Evolutionary conservation across 2,888 invertebrate genomes (phyloP).

Genomic region (Lucinisca nassula): DNA sequence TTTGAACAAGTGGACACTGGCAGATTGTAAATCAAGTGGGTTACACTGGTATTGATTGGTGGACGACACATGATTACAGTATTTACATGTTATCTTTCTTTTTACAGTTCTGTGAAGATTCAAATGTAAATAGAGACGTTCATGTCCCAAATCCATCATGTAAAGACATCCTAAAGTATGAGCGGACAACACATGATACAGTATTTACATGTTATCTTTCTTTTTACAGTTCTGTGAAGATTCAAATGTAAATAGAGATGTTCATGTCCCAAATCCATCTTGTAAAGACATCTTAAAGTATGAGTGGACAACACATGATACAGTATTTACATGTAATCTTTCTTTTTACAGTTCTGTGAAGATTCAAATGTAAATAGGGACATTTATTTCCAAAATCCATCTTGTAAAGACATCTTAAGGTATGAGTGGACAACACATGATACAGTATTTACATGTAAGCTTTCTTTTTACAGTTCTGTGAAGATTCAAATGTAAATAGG

Average conservation of each 20-base stretch:
- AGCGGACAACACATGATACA: constrained; percentile 88
- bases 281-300: constrained; percentile 85
- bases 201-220: not conserved
- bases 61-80: too few relatives aligned
- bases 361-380: constrained; percentile 85
- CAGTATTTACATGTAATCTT: not conserved
- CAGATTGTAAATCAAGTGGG: too few relatives aligned
- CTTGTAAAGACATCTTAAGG: constrained; percentile 83
- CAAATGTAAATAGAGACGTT: constrained; percentile 84
- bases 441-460: not conserved
- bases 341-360: constrained; percentile 70
- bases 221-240: constrained; percentile 77
- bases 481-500: constrained; percentile 83
- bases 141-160: constrained; percentile 86
- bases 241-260: constrained; percentile 84
- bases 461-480: constrained; percentile 67
- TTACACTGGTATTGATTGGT: too few relatives aligned
- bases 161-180: constrained; percentile 83
- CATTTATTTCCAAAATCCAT: constrained; percentile 86
- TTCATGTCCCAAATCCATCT: constrained; percentile 85
- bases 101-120: constrained; percentile 78
- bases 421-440: constrained; percentile 88
- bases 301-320: constrained; percentile 88
- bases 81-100: not conserved
- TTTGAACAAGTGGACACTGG: too few relatives aligned